These are phyloP conservation scores for Venusia cambrica DNA, from an alignment of 2,888 invertebrate genomes.

Conservation along the genomic window DNA sequence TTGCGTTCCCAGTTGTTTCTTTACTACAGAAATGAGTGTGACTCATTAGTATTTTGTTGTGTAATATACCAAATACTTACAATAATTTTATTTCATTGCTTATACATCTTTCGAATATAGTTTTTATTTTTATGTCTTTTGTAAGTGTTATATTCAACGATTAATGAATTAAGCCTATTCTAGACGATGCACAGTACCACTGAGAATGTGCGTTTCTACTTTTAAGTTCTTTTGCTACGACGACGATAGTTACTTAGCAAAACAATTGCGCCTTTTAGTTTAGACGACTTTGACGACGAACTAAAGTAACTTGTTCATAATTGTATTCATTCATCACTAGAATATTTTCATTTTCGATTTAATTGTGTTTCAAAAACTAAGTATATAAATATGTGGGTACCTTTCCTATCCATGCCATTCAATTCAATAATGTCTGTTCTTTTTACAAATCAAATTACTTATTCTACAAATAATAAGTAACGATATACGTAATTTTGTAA, in stretches of 20 bases:
- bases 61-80: constrained; percentile 78
- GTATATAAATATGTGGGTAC: constrained; percentile 11
- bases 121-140: constrained; percentile 46
- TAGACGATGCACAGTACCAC: constrained; percentile 5
- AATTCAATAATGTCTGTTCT: constrained; percentile 12
- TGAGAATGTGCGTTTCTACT: too few relatives aligned
- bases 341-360: constrained; percentile 9
- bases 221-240: too few relatives aligned
- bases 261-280: too few relatives aligned
- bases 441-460: constrained; percentile 26
- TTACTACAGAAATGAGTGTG: constrained; percentile 54
- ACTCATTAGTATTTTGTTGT: constrained; percentile 70
- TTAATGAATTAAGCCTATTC: constrained; percentile 33
- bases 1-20: constrained; percentile 49
- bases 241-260: too few relatives aligned
- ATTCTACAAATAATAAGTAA: too few relatives aligned
- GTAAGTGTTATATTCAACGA: constrained; percentile 59
- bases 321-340: constrained; percentile 8
- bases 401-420: constrained; percentile 9
- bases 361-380: constrained; percentile 15
- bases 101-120: constrained; percentile 69
- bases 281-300: too few relatives aligned
- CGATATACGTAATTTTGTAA: constrained; percentile 72
- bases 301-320: constrained; percentile 3
- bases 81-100: constrained; percentile 63